Conservation (phyloP, 1,140 invertebrate species). For the Drosophila obscura region DNA sequence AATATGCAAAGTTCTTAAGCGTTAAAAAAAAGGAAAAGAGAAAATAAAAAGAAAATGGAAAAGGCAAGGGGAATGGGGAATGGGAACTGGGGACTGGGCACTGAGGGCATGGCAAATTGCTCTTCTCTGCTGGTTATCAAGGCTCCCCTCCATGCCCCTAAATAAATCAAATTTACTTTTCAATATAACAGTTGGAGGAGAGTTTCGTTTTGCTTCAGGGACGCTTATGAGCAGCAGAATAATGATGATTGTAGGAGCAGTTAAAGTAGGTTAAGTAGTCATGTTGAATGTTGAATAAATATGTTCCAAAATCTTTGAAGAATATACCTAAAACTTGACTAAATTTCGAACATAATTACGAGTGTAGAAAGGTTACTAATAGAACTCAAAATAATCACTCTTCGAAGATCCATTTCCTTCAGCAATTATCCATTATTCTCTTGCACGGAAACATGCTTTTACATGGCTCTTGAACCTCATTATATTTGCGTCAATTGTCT, state of each 20-base stretch:
- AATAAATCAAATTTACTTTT: constrained; percentile 68
- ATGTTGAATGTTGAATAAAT: background rate
- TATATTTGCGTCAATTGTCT: too few relatives aligned
- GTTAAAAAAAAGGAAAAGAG: constrained; percentile 14
- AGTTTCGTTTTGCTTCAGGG: constrained; percentile 9
- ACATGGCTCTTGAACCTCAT: too few relatives aligned
- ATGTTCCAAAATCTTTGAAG: too few relatives aligned
- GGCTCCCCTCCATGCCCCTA: constrained; percentile 6
- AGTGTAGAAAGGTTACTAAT: too few relatives aligned
- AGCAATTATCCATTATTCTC: background rate
- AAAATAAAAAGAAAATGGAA: constrained; percentile 12
- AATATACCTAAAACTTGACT: too few relatives aligned
- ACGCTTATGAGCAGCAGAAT: background rate
- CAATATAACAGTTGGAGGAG: constrained; percentile 44
- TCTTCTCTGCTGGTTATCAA: constrained; percentile 18
- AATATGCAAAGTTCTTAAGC: constrained; percentile 73
- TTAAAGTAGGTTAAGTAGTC: background rate
- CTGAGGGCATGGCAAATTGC: constrained; percentile 22
- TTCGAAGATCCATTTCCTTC: background rate
- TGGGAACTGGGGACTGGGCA: constrained; percentile 1
- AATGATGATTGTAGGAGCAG: background rate
- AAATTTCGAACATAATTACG: too few relatives aligned
- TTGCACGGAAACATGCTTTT: too few relatives aligned
- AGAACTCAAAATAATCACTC: too few relatives aligned
- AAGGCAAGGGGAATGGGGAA: constrained; percentile 10